These are phyloP conservation scores for Aulostomus chinensis DNA, from an alignment of 2,797 vertebrate genomes.

Conservation along the genomic window DNA sequence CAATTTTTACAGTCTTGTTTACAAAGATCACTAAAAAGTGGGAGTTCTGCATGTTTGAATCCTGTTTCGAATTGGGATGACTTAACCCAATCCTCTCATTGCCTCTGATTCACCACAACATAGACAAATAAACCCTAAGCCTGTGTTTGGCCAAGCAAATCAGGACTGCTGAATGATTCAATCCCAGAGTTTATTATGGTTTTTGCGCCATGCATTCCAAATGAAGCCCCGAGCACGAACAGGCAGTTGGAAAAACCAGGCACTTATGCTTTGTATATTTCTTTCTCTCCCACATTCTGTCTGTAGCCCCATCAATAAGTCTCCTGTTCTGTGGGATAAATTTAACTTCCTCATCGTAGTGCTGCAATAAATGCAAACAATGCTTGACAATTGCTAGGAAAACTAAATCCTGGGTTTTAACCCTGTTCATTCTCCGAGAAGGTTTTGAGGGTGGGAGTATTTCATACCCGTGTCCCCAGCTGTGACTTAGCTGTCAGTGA, in stretches of 20 bases:
- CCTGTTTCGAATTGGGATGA: slow-evolving; percentile 39
- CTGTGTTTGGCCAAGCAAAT: slow-evolving; percentile 70
- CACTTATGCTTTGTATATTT: slow-evolving; percentile 68
- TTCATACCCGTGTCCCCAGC: slow-evolving; percentile 34
- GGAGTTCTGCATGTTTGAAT: slow-evolving; percentile 42
- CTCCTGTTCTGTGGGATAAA: slow-evolving; percentile 53
- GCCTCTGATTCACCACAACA: slow-evolving; percentile 63
- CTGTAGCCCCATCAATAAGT: slow-evolving; percentile 45
- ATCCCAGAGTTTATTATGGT: slow-evolving; percentile 76
- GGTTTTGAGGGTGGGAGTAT: too few species aligned
- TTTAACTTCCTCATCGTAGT: slow-evolving; percentile 1
- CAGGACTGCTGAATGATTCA: slow-evolving; percentile 73
- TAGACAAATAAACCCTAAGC: slow-evolving; percentile 70
- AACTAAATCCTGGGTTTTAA: slow-evolving; percentile 28
- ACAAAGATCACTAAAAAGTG: slow-evolving; percentile 48
- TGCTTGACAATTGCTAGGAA: slow-evolving; percentile 23
- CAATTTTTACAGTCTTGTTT: slow-evolving; percentile 40
- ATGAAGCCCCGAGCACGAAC: slow-evolving; percentile 64
- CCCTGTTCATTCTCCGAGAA: too few species aligned
- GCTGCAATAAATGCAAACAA: slow-evolving; percentile 50
- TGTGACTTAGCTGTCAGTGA: slow-evolving; percentile 71
- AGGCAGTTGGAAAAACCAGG: slow-evolving; percentile 49
- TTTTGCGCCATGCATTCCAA: slow-evolving; percentile 67
- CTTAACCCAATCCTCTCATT: slow-evolving; percentile 40
- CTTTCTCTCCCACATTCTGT: slow-evolving; percentile 37